These are phyloP conservation scores for Gallinago paraguaiae DNA, from an alignment of 2,113 vertebrate genomes.

Conservation along the genomic window DNA sequence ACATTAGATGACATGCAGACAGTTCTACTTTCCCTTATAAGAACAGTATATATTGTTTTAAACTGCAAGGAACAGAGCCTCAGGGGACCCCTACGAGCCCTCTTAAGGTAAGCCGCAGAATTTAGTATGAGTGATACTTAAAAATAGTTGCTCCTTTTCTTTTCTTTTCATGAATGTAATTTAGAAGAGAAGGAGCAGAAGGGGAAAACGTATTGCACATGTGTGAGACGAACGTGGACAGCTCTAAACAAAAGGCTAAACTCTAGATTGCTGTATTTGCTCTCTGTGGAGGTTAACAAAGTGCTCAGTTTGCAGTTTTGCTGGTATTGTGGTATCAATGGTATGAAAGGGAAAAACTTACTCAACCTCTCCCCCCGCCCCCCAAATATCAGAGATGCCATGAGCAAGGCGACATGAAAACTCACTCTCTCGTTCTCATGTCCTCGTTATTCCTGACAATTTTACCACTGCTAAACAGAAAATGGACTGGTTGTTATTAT, in stretches of 20 bases:
- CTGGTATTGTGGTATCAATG: slow-evolving; percentile 65
- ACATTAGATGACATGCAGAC: slow-evolving; percentile 85
- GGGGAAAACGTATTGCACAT: slow-evolving; percentile 75
- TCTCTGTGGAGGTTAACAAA: slow-evolving; percentile 73
- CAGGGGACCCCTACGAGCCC: slow-evolving; percentile 57
- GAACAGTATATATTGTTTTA: slow-evolving; percentile 69
- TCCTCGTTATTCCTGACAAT: not conserved
- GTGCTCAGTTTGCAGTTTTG: slow-evolving; percentile 77
- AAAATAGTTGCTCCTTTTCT: not conserved
- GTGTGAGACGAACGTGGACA: slow-evolving; percentile 60
- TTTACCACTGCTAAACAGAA: not conserved
- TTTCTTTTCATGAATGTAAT: slow-evolving; percentile 32
- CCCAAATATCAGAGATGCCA: not conserved
- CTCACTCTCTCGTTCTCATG: not conserved
- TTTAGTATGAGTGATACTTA: slow-evolving; percentile 24
- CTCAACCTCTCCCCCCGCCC: not conserved
- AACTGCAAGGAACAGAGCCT: slow-evolving; percentile 76
- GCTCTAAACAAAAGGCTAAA: slow-evolving; percentile 63
- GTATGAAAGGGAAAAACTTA: slow-evolving; percentile 1
- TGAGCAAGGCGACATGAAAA: not conserved
- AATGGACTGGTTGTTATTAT: not conserved
- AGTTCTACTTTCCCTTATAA: slow-evolving; percentile 69
- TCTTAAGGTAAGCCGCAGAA: slow-evolving; percentile 53
- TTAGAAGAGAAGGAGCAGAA: slow-evolving; percentile 62
- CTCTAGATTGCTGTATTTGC: slow-evolving; percentile 76